Evolutionary conservation across 2,888 invertebrate genomes (phyloP), one percentile per base, ranked within the genome.

Genomic region (Epinotia bilunana): DNA sequence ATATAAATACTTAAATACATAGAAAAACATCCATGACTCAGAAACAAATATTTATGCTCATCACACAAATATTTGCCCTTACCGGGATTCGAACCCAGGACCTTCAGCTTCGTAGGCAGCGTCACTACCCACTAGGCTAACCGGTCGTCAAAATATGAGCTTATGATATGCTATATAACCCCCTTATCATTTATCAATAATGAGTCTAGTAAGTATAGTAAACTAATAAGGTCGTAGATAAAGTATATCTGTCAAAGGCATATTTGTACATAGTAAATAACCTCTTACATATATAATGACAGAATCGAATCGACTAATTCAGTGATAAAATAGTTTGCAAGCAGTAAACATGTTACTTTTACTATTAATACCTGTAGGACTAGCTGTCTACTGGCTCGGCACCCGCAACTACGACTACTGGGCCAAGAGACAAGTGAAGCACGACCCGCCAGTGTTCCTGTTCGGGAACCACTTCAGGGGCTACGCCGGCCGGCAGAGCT

Each of bases 391-490:
- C 49, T 77, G 64, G 13, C 81, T 80, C 28, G 73, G 78, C 6
- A 79, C 77, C 1, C 78, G 77, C 23, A 80, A 78, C n/a, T 79
- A 78, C 58, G 77, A 76, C 46, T 83, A 83, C 73, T 83, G 83
- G 83, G 72, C 79, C 55, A 46, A 78, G 23, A 76, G 79, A 70
- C 79, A 79, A 7, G 53, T 83, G 7, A 80, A 80, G 49, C 76
- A 77, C 57, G 70, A 77, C 49, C 49, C 63, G 12, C 77, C 77
- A 12, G 43, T 70, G 12, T 73, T 67, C 16, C 28, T 77, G 12
- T 77, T 77, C 46, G 77, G 77, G 1, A 77, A 69, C 39, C 70
- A 73, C 28, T 76, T 73, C 23, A 53, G 60, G 20, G 61, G 67
- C 11, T 73, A 43, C 61, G n/a, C 55, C n/a, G 73, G 73, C 5